Percentiles rank a stretch among this genome's conserved stretches.
These are phyloP conservation scores for Helostoma temminkii DNA, from an alignment of 2,797 vertebrate genomes.

Conservation along the genomic window DNA sequence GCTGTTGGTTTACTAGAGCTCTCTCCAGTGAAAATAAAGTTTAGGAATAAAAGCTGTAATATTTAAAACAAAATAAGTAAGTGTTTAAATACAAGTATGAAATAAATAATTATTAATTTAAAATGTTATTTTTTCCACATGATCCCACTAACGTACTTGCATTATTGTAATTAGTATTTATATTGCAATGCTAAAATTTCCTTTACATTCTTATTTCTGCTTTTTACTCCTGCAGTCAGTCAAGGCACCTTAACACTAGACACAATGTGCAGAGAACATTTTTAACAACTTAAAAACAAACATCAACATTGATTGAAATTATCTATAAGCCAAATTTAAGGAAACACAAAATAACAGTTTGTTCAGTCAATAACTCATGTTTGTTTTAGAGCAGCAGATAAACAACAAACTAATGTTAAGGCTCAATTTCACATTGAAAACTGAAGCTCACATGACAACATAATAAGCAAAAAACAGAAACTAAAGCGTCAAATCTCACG, in stretches of 20 bases:
- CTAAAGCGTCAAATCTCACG: no score
- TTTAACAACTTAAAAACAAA: background rate
- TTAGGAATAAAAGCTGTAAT: background rate
- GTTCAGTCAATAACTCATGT: background rate
- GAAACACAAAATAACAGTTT: background rate
- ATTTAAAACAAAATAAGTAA: background rate
- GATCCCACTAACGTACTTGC: no score
- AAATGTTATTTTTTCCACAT: no score
- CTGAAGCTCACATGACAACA: background rate
- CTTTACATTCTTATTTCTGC: background rate
- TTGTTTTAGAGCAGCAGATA: background rate
- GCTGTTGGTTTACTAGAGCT: conserved; percentile 1
- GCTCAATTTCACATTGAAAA: background rate
- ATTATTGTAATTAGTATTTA: background rate
- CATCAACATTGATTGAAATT: background rate
- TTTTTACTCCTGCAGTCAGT: background rate
- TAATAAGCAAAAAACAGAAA: no score
- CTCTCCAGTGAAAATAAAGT: conserved; percentile 13
- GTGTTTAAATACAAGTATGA: background rate
- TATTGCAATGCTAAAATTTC: background rate
- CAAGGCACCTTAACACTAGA: background rate
- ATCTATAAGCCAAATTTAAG: background rate
- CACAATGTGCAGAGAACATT: background rate
- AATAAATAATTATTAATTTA: no score
- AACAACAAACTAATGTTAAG: background rate